Evolutionary conservation across 2,797 vertebrate species (phyloP).

Genomic region (Chiropotes sagulatus): DNA sequence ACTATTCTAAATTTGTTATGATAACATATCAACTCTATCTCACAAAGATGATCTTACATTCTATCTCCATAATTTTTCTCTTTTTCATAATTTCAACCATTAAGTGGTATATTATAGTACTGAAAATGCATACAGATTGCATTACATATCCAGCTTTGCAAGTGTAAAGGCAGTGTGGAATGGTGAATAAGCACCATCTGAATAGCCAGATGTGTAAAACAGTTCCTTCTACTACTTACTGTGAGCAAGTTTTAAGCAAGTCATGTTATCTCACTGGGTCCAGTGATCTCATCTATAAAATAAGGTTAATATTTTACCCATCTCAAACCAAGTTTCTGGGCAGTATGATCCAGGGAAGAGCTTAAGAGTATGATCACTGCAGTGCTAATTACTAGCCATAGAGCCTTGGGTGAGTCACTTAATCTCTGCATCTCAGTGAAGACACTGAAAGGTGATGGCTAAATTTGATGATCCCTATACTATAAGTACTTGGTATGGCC

Average conservation of each 20-base stretch:
- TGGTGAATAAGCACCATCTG: neutral
- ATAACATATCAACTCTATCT: neutral
- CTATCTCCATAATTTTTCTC: neutral
- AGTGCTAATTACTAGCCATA: neutral
- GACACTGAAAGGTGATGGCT: neutral
- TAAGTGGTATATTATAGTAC: neutral
- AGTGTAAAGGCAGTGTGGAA: neutral
- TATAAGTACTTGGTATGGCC: neutral
- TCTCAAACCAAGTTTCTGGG: neutral
- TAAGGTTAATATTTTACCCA: neutral
- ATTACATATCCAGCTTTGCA: neutral
- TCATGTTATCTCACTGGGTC: neutral
- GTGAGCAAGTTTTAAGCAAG: neutral
- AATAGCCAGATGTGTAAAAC: neutral
- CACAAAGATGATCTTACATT: neutral
- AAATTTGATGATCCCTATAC: neutral
- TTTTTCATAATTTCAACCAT: neutral
- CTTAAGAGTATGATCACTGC: neutral
- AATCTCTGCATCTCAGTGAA: neutral
- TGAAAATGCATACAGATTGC: neutral
- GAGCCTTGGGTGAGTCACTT: neutral
- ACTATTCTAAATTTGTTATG: neutral
- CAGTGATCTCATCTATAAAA: neutral
- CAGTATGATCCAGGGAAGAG: neutral
- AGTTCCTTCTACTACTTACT: neutral